These are phyloP conservation scores for Chascanopsetta lugubris DNA, from an alignment of 2,113 vertebrate genomes.

Conservation along the genomic window DNA sequence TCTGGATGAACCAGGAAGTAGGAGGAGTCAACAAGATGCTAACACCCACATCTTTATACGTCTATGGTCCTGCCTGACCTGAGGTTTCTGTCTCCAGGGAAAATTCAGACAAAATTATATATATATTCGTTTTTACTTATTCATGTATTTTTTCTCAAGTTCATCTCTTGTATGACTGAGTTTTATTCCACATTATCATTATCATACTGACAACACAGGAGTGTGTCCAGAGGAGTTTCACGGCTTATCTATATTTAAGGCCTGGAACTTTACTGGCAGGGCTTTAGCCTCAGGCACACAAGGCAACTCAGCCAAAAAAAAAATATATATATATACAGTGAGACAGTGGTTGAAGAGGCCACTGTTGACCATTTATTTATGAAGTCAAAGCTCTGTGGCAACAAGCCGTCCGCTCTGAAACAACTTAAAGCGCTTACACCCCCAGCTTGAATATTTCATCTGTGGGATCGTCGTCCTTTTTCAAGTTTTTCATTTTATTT, in stretches of 20 bases:
- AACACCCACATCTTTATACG: too few relatives aligned
- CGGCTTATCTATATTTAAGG: constrained; percentile 79
- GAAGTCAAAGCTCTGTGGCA: constrained; percentile 75
- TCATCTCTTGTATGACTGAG: too few relatives aligned
- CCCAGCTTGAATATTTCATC: constrained; percentile 77
- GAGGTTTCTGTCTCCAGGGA: too few relatives aligned
- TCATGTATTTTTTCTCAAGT: too few relatives aligned
- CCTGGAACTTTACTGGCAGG: constrained; percentile 67
- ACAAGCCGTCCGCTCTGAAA: constrained; percentile 70
- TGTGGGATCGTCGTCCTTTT: constrained; percentile 46
- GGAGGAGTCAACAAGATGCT: too few relatives aligned
- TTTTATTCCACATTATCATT: constrained; percentile 63
- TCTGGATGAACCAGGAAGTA: too few relatives aligned
- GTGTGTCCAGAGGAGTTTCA: constrained; percentile 75
- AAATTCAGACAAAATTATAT: too few relatives aligned
- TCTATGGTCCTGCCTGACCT: too few relatives aligned
- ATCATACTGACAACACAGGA: constrained; percentile 64
- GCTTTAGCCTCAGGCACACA: constrained; percentile 64
- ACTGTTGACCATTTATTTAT: constrained; percentile 78
- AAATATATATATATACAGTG: constrained; percentile 59
- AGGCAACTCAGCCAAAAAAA: constrained; percentile 63
- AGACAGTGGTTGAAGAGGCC: constrained; percentile 56
- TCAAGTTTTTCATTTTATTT: too few relatives aligned
- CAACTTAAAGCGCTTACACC: constrained; percentile 71
- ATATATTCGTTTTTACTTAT: too few relatives aligned